Percentiles rank a stretch among this genome's conserved stretches.
phyloP scores from a whole-genome alignment of 2,888 invertebrate species.

The Phaonia tiefii region DNA sequence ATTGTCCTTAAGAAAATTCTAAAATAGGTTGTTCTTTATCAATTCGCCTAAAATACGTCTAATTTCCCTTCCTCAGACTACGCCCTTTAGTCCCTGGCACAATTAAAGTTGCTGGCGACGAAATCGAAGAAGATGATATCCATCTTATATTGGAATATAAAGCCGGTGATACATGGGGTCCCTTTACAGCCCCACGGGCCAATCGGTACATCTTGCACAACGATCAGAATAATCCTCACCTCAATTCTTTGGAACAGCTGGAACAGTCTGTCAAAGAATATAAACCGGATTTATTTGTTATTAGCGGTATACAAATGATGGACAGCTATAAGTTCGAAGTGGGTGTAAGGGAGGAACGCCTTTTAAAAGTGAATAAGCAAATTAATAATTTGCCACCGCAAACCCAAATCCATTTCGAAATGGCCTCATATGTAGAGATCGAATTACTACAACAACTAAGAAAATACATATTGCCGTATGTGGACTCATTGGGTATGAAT shows the following conservation, averaged over 20 bases:
- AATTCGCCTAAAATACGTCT: no score
- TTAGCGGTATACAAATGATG: slow-evolving; percentile 94
- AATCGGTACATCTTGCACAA: slow-evolving; percentile 93
- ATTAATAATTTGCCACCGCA: slow-evolving; percentile 84
- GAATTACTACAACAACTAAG: slow-evolving; percentile 85
- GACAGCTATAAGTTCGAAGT: slow-evolving; percentile 84
- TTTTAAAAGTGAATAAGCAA: slow-evolving; percentile 85
- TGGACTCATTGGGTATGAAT: slow-evolving; percentile 93
- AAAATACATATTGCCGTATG: slow-evolving; percentile 86
- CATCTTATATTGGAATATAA: slow-evolving; percentile 91
- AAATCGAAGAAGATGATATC: slow-evolving; percentile 86
- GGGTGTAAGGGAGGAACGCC: slow-evolving; percentile 85
- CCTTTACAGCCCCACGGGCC: slow-evolving; percentile 87
- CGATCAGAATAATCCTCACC: slow-evolving; percentile 89
- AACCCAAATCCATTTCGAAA: slow-evolving; percentile 90
- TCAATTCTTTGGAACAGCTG: slow-evolving; percentile 88
- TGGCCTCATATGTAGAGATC: slow-evolving; percentile 91
- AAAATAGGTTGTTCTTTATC: slow-evolving; percentile 2
- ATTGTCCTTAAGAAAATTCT: neutral
- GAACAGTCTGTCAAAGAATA: slow-evolving; percentile 83
- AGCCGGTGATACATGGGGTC: slow-evolving; percentile 89
- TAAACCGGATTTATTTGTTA: slow-evolving; percentile 87
- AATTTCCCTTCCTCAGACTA: slow-evolving; percentile 76
- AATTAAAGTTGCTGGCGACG: slow-evolving; percentile 85
- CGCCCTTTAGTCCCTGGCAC: slow-evolving; percentile 84